Percentiles rank a stretch among this genome's conserved stretches.
Evolutionary conservation across 2,797 vertebrate species (phyloP).

Genomic region (Gymnothorax javanicus): DNA sequence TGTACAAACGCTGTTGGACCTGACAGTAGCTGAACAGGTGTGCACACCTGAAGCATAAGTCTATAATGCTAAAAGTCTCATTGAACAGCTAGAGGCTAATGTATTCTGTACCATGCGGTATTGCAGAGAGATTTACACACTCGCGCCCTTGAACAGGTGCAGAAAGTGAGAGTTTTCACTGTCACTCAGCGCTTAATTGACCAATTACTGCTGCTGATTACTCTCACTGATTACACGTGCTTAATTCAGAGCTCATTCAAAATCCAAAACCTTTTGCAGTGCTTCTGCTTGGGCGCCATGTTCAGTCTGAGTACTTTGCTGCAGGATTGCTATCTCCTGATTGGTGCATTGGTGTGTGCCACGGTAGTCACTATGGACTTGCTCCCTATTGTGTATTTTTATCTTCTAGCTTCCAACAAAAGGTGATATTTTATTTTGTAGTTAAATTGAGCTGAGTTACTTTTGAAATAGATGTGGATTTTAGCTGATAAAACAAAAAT

Average conservation of each 20-base stretch:
- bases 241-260: not conserved
- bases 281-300: not conserved
- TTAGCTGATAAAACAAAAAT: no score
- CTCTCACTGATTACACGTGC: not conserved
- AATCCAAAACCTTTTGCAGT: not conserved
- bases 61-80: not conserved
- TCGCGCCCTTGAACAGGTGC: not conserved
- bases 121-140: not conserved
- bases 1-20: no score
- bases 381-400: no score
- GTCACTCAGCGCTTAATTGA: conserved; percentile 9
- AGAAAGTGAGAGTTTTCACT: not conserved
- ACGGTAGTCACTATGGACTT: no score
- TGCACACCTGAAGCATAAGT: not conserved
- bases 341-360: no score
- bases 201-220: not conserved
- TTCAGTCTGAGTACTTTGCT: not conserved
- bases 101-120: not conserved
- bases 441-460: no score
- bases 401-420: no score
- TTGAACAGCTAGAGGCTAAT: not conserved
- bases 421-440: no score
- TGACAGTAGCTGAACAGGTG: not conserved
- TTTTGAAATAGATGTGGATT: no score
- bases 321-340: no score